Percentiles rank a stretch among this genome's conserved stretches.
Conservation (phyloP, 1,140 invertebrate species). For the Diachasma alloeum region DNA sequence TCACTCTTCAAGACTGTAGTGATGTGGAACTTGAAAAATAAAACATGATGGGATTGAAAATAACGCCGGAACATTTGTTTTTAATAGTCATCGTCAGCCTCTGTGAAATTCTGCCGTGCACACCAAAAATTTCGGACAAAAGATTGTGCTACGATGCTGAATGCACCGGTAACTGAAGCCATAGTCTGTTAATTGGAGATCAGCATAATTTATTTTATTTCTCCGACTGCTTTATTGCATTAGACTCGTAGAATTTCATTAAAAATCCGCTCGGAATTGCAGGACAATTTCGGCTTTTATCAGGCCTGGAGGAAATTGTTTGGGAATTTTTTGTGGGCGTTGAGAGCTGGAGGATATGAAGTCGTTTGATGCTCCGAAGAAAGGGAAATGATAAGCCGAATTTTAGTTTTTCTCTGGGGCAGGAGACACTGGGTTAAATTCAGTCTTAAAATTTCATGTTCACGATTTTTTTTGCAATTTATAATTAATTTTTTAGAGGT, state of each 20-base stretch:
- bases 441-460: too few species aligned
- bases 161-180: slow-evolving; percentile 70
- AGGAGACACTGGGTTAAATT: too few species aligned
- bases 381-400: too few species aligned
- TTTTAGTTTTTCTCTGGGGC: too few species aligned
- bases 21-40: slow-evolving; percentile 60
- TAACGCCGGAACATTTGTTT: slow-evolving; percentile 50
- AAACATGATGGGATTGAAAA: slow-evolving; percentile 62
- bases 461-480: too few species aligned
- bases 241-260: background rate
- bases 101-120: slow-evolving; percentile 49
- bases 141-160: slow-evolving; percentile 70
- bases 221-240: background rate
- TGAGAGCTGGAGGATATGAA: too few species aligned
- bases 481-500: too few species aligned
- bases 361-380: too few species aligned
- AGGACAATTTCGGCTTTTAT: too few species aligned
- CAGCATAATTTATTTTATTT: slow-evolving; percentile 37
- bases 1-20: slow-evolving; percentile 35
- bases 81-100: slow-evolving; percentile 52
- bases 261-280: too few species aligned
- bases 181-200: slow-evolving; percentile 53
- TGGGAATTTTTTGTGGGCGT: too few species aligned
- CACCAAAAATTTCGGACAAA: slow-evolving; percentile 66
- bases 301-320: too few species aligned